phyloP scores from a whole-genome alignment of 2,888 invertebrate genomes.

The Lycia hirtaria region DNA sequence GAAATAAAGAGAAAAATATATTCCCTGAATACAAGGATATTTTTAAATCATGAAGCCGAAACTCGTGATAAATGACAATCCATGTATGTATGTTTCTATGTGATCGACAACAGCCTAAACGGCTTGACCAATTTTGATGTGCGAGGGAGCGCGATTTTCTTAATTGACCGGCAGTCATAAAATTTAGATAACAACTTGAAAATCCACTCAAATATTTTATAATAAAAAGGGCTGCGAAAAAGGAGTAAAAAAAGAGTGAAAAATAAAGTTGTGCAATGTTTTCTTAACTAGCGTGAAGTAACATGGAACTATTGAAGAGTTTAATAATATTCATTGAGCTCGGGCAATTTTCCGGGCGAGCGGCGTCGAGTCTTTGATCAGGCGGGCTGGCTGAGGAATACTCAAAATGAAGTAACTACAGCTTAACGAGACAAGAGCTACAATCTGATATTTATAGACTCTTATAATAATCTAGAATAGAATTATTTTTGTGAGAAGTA shows the following conservation, averaged over 20 bases:
- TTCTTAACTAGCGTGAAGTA: conserved; percentile 73
- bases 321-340: conserved; percentile 86
- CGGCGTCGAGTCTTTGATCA: conserved; percentile 82
- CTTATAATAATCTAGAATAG: background rate
- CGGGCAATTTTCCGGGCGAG: conserved; percentile 82
- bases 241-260: conserved; percentile 27
- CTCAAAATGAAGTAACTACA: conserved; percentile 70
- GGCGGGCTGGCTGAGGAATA: conserved; percentile 66
- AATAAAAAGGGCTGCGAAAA: conserved; percentile 20
- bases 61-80: too few relatives aligned
- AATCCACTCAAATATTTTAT: conserved; percentile 16
- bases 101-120: too few relatives aligned
- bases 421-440: conserved; percentile 51
- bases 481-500: background rate
- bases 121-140: too few relatives aligned
- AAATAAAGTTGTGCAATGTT: conserved; percentile 53
- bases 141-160: background rate
- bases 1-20: too few relatives aligned
- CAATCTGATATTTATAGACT: conserved; percentile 17
- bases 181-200: conserved; percentile 21
- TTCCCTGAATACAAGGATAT: too few relatives aligned
- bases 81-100: too few relatives aligned
- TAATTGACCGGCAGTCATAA: conserved; percentile 11
- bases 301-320: conserved; percentile 77
- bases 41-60: too few relatives aligned